Conservation (phyloP, 2,888 invertebrate species). For the Tanytarsus gracilentus region DNA sequence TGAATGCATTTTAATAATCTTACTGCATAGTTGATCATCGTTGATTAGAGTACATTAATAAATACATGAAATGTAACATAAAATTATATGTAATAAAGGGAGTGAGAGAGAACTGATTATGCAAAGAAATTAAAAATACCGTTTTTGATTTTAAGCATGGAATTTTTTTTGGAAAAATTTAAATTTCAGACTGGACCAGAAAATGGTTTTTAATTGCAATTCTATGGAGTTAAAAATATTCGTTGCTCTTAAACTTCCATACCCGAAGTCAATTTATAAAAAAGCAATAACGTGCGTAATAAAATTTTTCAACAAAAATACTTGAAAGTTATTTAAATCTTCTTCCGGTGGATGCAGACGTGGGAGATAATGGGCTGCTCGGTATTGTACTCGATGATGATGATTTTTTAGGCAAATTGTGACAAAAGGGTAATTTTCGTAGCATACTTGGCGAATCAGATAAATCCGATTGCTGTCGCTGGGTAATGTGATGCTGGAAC, state of each 20-base stretch:
- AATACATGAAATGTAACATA: too few relatives aligned
- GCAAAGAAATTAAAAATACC: too few relatives aligned
- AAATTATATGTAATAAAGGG: too few relatives aligned
- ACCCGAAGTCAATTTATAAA: not conserved
- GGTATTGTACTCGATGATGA: constrained; percentile 20
- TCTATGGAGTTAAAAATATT: not conserved
- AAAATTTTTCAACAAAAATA: not conserved
- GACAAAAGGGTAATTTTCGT: constrained; percentile 21
- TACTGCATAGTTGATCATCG: too few relatives aligned
- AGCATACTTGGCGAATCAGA: constrained; percentile 23
- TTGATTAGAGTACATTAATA: too few relatives aligned
- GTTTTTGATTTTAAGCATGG: too few relatives aligned
- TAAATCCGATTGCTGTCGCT: constrained; percentile 22
- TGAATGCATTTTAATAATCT: too few relatives aligned
- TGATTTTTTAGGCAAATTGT: constrained; percentile 26
- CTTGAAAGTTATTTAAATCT: not conserved
- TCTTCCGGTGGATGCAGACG: not conserved
- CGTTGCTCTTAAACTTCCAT: not conserved
- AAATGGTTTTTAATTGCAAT: too few relatives aligned
- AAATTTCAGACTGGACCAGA: too few relatives aligned
- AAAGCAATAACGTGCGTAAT: not conserved
- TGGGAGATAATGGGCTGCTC: not conserved
- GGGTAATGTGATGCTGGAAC: constrained; percentile 26
- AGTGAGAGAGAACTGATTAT: too few relatives aligned
- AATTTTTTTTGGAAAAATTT: too few relatives aligned